These are phyloP conservation scores for Xenopus borealis DNA, from an alignment of 2,113 vertebrate species.

Conservation along the genomic window DNA sequence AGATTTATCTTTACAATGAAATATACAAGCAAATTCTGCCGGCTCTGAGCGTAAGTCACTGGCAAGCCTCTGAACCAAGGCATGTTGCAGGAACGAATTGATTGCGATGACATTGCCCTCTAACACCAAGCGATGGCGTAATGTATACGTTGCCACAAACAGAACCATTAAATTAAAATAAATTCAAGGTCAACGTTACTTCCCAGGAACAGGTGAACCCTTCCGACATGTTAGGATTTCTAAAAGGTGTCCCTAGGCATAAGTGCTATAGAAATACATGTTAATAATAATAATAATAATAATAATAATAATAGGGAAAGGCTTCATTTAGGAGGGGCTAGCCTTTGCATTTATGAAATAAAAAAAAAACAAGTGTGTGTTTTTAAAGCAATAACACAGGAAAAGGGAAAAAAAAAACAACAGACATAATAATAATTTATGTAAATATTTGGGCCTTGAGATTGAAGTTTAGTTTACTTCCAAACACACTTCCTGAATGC, in stretches of 20 bases:
- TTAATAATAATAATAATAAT: too few relatives aligned
- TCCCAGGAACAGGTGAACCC: constrained; percentile 36
- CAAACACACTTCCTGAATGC: too few relatives aligned
- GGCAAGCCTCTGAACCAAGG: constrained; percentile 24
- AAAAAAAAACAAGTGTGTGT: too few relatives aligned
- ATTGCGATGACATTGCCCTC: constrained; percentile 43
- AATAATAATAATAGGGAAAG: too few relatives aligned
- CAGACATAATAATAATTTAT: too few relatives aligned
- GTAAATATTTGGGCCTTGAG: too few relatives aligned
- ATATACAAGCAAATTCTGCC: constrained; percentile 43
- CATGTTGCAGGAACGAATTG: constrained; percentile 42
- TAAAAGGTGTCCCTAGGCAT: not conserved
- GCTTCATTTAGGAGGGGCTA: not conserved
- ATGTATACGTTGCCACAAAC: constrained; percentile 43
- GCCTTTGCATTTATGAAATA: not conserved
- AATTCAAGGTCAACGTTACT: constrained; percentile 41
- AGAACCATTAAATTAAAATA: constrained; percentile 36
- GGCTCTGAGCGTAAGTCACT: constrained; percentile 36
- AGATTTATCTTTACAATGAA: constrained; percentile 47
- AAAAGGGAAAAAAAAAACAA: too few relatives aligned
- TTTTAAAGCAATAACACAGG: too few relatives aligned
- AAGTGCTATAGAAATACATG: too few relatives aligned
- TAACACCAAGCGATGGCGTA: constrained; percentile 39
- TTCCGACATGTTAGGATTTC: not conserved
- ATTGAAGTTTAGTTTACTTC: too few relatives aligned